A percentile compares a stretch with the other conserved stretches of the same genome.
Conservation (phyloP, 2,113 vertebrate genomes). For the Piprites chloris region DNA sequence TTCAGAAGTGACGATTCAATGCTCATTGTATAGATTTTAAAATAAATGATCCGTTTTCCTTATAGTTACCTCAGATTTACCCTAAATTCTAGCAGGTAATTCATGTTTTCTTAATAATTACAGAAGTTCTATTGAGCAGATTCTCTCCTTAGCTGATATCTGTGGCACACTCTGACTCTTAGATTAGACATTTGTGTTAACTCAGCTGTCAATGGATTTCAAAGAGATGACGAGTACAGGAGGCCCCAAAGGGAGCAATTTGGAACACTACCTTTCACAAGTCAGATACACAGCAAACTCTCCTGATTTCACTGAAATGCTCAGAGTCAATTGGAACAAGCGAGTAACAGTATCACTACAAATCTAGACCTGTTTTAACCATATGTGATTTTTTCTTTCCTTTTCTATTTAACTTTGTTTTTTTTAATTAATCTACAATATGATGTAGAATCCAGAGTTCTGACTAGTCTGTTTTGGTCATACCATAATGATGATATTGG, state of each 20-base stretch:
- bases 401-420: neutral
- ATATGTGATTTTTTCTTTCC: accelerated
- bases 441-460: neutral
- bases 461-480: neutral
- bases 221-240: neutral
- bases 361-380: neutral
- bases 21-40: neutral
- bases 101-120: neutral
- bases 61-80: neutral
- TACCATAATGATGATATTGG: neutral
- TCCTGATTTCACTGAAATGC: neutral
- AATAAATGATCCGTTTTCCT: neutral
- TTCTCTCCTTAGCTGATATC: neutral
- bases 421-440: neutral
- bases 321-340: neutral
- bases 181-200: neutral
- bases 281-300: neutral
- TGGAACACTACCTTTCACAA: neutral
- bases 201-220: neutral
- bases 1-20: neutral
- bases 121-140: neutral
- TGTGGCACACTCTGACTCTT: neutral
- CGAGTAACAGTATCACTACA: neutral
- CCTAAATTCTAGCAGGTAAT: neutral
- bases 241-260: conserved; percentile 5